Evolutionary conservation across 2,888 invertebrate genomes (phyloP).

Genomic region (Melanostoma mellinum): DNA sequence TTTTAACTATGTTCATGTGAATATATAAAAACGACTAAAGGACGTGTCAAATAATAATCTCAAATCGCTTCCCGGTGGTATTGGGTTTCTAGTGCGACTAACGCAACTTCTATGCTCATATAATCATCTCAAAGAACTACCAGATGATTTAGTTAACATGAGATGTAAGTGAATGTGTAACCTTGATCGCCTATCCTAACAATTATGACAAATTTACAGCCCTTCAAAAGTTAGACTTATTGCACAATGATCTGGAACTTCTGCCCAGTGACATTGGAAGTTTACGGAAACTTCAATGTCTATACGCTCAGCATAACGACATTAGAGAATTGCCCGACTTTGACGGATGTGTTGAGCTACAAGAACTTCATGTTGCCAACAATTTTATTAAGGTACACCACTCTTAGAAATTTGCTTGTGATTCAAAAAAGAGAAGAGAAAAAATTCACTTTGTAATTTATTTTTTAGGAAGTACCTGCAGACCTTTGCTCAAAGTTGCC

Average conservation of each 20-base stretch:
- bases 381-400: constrained; percentile 88
- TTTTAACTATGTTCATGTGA: constrained; percentile 29
- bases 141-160: constrained; percentile 91
- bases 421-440: neutral
- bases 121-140: constrained; percentile 89
- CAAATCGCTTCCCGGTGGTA: constrained; percentile 88
- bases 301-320: constrained; percentile 92
- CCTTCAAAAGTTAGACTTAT: constrained; percentile 88
- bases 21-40: constrained; percentile 81
- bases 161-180: constrained; percentile 85
- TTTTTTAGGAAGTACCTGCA: constrained; percentile 85
- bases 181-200: neutral
- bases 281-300: constrained; percentile 87
- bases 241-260: constrained; percentile 86
- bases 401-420: constrained; percentile 52
- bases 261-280: constrained; percentile 88
- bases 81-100: constrained; percentile 92
- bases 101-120: constrained; percentile 88
- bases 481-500: constrained; percentile 89
- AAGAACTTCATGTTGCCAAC: constrained; percentile 92
- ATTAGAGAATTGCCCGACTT: constrained; percentile 89
- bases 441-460: constrained; percentile 40
- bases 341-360: constrained; percentile 88
- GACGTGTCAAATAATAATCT: constrained; percentile 91
- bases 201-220: constrained; percentile 73